Conservation (phyloP, 2,797 vertebrate species). For the Gallinago stenura region DNA sequence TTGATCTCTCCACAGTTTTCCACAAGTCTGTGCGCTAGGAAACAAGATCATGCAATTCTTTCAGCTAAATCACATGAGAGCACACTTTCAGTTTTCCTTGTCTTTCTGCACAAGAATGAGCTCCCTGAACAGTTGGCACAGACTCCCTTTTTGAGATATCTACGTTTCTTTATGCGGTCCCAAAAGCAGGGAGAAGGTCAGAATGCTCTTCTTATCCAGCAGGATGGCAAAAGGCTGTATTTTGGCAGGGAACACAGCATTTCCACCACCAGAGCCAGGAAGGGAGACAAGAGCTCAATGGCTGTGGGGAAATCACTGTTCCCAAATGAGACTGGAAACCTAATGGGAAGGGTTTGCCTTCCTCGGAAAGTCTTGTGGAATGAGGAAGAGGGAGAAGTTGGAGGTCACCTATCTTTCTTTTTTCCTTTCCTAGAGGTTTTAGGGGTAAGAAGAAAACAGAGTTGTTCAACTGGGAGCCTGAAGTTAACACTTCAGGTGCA, state of each 20-base stretch:
- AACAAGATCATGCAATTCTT: not conserved
- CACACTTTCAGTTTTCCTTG: not conserved
- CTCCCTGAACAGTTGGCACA: not conserved
- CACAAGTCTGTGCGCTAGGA: not conserved
- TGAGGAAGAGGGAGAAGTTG: not conserved
- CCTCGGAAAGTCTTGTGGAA: not conserved
- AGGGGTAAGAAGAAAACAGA: not conserved
- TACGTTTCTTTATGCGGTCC: not conserved
- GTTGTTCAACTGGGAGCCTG: not conserved
- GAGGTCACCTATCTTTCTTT: too few relatives aligned
- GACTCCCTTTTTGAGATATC: not conserved
- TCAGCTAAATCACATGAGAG: not conserved
- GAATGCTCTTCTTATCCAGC: not conserved
- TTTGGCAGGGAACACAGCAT: not conserved
- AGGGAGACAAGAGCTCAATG: not conserved
- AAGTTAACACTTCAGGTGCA: not conserved
- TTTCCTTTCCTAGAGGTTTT: not conserved
- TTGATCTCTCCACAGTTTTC: not conserved
- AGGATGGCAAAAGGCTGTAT: not conserved
- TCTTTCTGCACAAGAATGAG: not conserved
- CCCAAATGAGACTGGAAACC: not conserved
- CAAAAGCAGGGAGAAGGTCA: not conserved
- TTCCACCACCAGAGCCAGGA: not conserved
- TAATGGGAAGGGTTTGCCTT: not conserved
- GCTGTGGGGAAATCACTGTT: fast-evolving